A percentile compares a stretch with the other conserved stretches of the same genome.
Evolutionary conservation across 2,888 invertebrate species (phyloP).

Genomic region (Panzeria rudis): DNA sequence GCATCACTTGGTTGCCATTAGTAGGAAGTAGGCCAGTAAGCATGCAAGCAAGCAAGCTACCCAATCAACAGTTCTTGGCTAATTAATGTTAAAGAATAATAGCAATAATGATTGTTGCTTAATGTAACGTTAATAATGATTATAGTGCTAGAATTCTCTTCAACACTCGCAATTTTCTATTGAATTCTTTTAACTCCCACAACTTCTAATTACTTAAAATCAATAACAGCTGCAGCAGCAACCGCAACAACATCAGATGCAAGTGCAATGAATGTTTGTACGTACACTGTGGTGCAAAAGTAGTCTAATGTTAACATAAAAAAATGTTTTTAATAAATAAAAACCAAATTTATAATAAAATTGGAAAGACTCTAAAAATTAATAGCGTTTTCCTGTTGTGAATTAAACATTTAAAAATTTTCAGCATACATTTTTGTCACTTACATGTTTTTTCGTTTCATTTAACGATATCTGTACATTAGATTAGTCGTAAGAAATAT

Average conservation of each 20-base stretch:
- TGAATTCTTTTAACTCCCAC: not conserved
- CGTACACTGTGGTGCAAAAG: not conserved
- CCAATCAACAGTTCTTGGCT: conserved; percentile 48
- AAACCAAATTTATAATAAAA: no score
- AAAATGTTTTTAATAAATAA: not conserved
- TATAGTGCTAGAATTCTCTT: conserved; percentile 1
- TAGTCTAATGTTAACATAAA: not conserved
- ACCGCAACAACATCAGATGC: not conserved
- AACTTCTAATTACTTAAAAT: conserved; percentile 19
- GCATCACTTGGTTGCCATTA: not conserved
- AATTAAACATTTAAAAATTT: no score
- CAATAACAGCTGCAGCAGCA: conserved; percentile 10
- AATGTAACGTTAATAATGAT: conserved; percentile 55
- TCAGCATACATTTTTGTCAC: no score
- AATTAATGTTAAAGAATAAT: conserved; percentile 43
- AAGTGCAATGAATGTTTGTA: not conserved
- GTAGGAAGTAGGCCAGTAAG: not conserved
- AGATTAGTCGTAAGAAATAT: no score
- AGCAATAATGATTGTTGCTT: conserved; percentile 29
- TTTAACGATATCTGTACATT: no score
- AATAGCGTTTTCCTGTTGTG: no score
- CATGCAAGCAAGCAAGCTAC: conserved; percentile 2
- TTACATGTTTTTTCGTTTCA: no score
- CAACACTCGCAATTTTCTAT: not conserved
- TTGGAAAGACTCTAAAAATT: no score